Evolutionary conservation across 2,113 vertebrate genomes (phyloP), one percentile per base, ranked within the genome.

Genomic region (Gopherus evgoodei): DNA sequence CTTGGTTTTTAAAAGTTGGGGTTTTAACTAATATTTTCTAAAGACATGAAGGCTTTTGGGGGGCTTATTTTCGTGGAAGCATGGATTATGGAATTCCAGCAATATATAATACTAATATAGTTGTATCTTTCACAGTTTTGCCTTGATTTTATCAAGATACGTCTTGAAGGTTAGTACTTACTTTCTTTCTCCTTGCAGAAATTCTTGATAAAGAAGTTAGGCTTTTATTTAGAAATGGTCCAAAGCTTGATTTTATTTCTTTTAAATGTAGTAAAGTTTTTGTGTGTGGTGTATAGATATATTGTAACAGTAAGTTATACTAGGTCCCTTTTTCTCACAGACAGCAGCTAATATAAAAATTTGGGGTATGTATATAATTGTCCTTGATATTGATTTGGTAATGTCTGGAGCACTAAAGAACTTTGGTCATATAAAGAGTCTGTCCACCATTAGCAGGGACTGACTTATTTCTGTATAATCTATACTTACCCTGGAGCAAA

Each of bases 81-180:
- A 49, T 27, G 53, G 38, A 9, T 5, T 38, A 2, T 69, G 29
- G 90, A 87, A 59, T 52, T 59, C 90, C 89, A 44, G 0, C 90
- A 5, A 62, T 87, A 6, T 90, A 35, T 91, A 42, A 79, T 72
- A 27, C 35, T 88, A 35, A 79, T 80, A 27, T 50, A 84, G 19
- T 84, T 96, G 57, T 97, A 52, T 84, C 95, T 95, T 97, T 97
- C 94, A 93, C 97, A 99, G 99, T 99, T 99, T 98, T 99, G 98
- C 95, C 97, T 99, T 84, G 99, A 99, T 76, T 97, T 97, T 96
- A 99, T 99, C 97, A 98, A 99, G 98, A 99, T 99, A 97, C 98
- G 98, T 47, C 98, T 99, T 24, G 98, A 99, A 98, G 99, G 99
- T 99, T 98, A 98, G 97, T 94, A 95, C 57, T 94, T 92, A 81